Conservation (phyloP, 2,113 vertebrate genomes). For the Bucco capensis region DNA sequence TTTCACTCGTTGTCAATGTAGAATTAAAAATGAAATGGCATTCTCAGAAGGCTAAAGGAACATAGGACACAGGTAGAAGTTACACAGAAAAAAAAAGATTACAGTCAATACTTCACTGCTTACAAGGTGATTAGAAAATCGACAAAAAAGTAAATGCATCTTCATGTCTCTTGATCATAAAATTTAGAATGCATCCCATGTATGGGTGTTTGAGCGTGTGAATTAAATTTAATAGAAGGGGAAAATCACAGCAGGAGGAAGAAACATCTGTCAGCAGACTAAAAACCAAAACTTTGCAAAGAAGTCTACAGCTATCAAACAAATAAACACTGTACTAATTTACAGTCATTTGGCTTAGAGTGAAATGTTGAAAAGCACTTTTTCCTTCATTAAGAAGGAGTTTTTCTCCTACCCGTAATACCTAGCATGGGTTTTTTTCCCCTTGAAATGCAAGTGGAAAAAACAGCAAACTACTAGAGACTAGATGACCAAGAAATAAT, state of each 20-base stretch:
- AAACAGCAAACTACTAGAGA: neutral
- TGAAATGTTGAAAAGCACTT: neutral
- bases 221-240: neutral
- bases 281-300: neutral
- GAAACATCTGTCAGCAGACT: neutral
- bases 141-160: neutral
- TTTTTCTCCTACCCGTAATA: neutral
- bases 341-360: neutral
- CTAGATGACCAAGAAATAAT: neutral
- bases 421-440: neutral
- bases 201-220: neutral
- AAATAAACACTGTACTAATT: neutral
- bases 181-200: neutral
- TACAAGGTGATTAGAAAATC: neutral
- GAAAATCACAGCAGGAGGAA: fast-evolving
- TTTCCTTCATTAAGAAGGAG: neutral
- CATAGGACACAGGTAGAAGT: neutral
- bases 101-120: neutral
- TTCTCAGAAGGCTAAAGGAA: neutral
- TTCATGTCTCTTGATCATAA: neutral
- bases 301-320: neutral
- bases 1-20: neutral
- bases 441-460: neutral
- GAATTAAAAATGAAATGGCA: neutral
- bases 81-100: neutral